phyloP scores from a whole-genome alignment of 1,140 invertebrate genomes.

The Brachionus sp. region DNA sequence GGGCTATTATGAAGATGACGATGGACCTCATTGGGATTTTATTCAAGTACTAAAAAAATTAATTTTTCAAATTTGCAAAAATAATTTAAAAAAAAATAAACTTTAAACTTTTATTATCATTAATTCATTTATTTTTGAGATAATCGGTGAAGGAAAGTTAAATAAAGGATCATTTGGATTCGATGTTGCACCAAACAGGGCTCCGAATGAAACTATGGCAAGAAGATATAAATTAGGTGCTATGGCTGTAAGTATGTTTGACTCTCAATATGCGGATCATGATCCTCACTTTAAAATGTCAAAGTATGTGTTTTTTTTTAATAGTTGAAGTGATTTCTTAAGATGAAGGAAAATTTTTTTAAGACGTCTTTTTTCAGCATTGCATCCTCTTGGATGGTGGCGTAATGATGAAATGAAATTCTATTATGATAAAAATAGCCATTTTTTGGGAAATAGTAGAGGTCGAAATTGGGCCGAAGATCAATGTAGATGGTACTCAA shows the following conservation, averaged over 20 bases:
- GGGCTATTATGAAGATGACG: conserved; percentile 45
- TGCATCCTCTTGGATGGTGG: conserved; percentile 44
- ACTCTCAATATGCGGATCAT: conserved; percentile 7
- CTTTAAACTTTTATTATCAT: too few relatives aligned
- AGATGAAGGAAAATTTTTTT: neutral
- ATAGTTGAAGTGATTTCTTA: neutral
- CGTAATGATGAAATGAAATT: conserved; percentile 46
- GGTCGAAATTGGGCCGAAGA: conserved; percentile 44
- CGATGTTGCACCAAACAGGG: conserved; percentile 42
- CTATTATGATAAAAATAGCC: conserved; percentile 45
- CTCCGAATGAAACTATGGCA: conserved; percentile 42
- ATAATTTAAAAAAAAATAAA: too few relatives aligned
- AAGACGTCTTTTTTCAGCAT: conserved; percentile 26
- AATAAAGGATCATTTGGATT: conserved; percentile 44
- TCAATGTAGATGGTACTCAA: conserved; percentile 45
- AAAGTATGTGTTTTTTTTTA: conserved; percentile 36
- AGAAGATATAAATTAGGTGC: conserved; percentile 44
- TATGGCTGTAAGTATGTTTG: conserved; percentile 43
- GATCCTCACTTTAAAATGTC: conserved; percentile 27
- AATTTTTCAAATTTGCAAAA: too few relatives aligned
- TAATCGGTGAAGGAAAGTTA: conserved; percentile 9
- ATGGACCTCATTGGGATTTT: conserved; percentile 44
- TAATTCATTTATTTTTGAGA: neutral
- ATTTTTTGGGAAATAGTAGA: conserved; percentile 32
- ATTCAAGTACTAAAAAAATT: neutral